Base-by-base conservation (phyloP, 1,140 invertebrate genomes). In the Lepeophtheirus salmonis region DNA sequence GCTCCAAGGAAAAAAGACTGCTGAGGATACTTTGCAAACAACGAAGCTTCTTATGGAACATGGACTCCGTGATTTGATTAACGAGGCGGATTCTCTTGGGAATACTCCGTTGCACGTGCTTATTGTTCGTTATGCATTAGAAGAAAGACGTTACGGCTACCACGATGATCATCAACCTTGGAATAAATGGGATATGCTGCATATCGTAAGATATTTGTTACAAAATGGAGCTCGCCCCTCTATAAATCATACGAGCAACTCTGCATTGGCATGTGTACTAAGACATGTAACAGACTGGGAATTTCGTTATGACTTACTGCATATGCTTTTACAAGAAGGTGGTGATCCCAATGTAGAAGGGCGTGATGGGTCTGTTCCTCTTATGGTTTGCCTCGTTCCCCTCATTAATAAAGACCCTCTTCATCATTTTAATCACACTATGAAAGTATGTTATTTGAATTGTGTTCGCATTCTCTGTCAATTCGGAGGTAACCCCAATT, bases 271-370 rank as follows among this genome's bases (percentile, higher is more conserved):
- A 2, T 81, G 80, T 66, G 80, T 82, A 1, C 70, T 83, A 61
- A 70, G 81, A n/a, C 81, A 83, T 69, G 75, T 83, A 6, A 68
- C 79, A n/a, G 81, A 83, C 67, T 83, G 81, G 81, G 81, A 83
- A 67, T 81, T 83, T 60, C 79, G 81, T 53, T 67, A 62, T 20
- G 66, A 63, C 24, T 67, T 83, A 49, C 70, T 83, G 20, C 78
- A 79, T 62, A 83, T 83, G 81, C 69, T 83, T 41, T 72, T 83
- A 3, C 74, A 77, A 64, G 77, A 82, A 67, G 79, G 80, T 63
- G 80, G 79, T 67, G 67, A 75, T 64, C 80, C 81, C 3, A 82
- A 82, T 67, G 75, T 81, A 66, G 80, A 81, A 12, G 81, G 80
- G 0, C 67, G 81, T 16, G 81, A 83, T 71, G 81, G 81, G 13